Percentiles rank a stretch among this genome's conserved stretches.
Conservation (phyloP, 2,797 vertebrate genomes). For the Peromyscus melanophrys region DNA sequence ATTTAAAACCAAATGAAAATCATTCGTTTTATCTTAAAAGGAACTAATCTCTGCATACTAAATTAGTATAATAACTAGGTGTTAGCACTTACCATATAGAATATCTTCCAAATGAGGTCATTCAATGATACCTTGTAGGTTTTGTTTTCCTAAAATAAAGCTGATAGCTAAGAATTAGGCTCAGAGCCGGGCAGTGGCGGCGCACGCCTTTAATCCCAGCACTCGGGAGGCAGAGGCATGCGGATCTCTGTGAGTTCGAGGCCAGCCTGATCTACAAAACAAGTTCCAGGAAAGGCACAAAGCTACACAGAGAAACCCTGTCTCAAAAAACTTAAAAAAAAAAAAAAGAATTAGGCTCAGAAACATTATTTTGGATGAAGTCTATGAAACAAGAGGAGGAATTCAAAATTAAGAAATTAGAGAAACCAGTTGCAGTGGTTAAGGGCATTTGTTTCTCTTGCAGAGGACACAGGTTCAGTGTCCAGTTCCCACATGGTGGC, state of each 20-base stretch:
- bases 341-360: background rate
- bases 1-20: background rate
- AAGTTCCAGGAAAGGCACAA: too few relatives aligned
- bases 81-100: background rate
- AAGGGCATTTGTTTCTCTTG: background rate
- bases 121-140: background rate
- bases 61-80: background rate
- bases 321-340: too few relatives aligned
- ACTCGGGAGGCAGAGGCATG: too few relatives aligned
- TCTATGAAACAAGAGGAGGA: background rate
- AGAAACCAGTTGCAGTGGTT: background rate
- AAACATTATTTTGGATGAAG: background rate
- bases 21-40: constrained; percentile 1
- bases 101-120: background rate
- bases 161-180: background rate
- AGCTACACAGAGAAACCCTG: too few relatives aligned
- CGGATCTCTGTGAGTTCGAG: too few relatives aligned
- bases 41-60: background rate
- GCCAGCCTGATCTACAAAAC: too few relatives aligned
- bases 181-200: too few relatives aligned
- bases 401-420: background rate
- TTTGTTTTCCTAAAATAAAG: background rate
- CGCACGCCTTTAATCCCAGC: too few relatives aligned
- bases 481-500: background rate
- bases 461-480: background rate